Base-by-base conservation (phyloP, 1,140 invertebrate species). In the Pseudomyrmex sp. region DNA sequence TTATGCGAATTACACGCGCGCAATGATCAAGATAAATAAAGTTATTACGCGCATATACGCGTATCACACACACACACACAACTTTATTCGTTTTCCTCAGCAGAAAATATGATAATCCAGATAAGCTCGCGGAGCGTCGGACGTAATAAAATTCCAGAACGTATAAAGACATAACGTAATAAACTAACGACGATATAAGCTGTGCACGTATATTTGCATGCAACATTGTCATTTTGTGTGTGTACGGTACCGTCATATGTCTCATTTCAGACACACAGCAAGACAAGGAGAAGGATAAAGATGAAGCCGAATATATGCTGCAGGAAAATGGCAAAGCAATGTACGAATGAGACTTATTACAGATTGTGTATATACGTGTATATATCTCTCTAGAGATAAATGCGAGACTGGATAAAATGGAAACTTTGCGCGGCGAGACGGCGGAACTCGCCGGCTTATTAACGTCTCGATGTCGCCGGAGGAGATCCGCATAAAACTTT, bases 201-300 rank as follows among this genome's bases (percentile, higher is more conserved):
- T 70, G 20, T 59, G 20, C 65, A 77, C 35, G 23, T 56, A 35
- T 54, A 35, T 54, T 74, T 46, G 86, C 48, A 20, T 44, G 54
- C 10, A 74, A 84, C 62, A 74, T 75, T 80, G 62, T 54, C 20
- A 65, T 63, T 54, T 84, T 62, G n/a, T 84, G 82, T 84, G 68
- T 75, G 62, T 88, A 91, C 83, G 85, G 87, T 88, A 89, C 58
- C 66, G 15, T 82, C 72, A 73, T 90, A 77, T 92, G 83, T 92
- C 91, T 92, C 56, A 90, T 94, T 94, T 85, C 93, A 94, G 93
- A 94, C 93, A 93, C 92, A 88, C 87, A 90, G 87, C 89, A 87
- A 92, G 93, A 94, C 91, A 93, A 91, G 92, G 92, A 90, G 89
- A 94, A 92, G 93, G 93, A 93, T 94, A 93, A 93, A 87, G 83